Evolutionary conservation across 2,113 vertebrate genomes (phyloP).

Genomic region (Ciconia stormi): DNA sequence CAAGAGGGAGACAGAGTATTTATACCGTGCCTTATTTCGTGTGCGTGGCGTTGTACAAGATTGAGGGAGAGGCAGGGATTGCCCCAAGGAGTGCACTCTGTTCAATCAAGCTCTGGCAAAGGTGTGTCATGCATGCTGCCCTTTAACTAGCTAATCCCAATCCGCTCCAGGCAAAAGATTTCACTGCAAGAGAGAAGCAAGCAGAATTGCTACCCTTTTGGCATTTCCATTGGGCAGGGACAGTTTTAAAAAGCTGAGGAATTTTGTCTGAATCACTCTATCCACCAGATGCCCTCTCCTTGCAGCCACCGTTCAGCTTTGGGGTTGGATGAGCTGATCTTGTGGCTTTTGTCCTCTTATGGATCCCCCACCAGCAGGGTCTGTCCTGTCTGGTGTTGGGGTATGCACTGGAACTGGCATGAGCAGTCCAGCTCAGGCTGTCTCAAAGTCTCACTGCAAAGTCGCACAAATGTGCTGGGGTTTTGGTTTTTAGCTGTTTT

Average conservation of each 20-base stretch:
- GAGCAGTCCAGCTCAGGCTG: not conserved
- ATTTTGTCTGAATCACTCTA: not conserved
- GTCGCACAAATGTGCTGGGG: not conserved
- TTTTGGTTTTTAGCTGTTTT: not conserved
- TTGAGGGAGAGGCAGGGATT: conserved; percentile 12
- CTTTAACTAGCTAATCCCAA: not conserved
- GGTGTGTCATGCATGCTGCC: conserved; percentile 27
- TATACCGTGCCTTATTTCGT: not conserved
- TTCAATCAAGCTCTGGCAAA: not conserved
- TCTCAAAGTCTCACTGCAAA: not conserved
- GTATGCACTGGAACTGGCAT: not conserved
- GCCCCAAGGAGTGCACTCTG: conserved; percentile 6
- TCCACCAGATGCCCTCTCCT: not conserved
- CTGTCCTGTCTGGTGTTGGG: not conserved
- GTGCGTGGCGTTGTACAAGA: not conserved
- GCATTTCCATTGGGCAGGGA: conserved; percentile 4
- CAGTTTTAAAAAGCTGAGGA: not conserved
- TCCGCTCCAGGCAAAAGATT: conserved; percentile 28
- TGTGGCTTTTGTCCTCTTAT: not conserved
- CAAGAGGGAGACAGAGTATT: conserved; percentile 47
- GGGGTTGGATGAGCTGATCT: not conserved
- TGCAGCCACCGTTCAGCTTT: not conserved
- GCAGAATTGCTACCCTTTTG: not conserved
- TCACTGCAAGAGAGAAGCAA: conserved; percentile 4
- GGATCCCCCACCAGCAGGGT: not conserved